Evolutionary conservation across 2,113 vertebrate genomes (phyloP).

Genomic region (Megaptera novaeangliae): DNA sequence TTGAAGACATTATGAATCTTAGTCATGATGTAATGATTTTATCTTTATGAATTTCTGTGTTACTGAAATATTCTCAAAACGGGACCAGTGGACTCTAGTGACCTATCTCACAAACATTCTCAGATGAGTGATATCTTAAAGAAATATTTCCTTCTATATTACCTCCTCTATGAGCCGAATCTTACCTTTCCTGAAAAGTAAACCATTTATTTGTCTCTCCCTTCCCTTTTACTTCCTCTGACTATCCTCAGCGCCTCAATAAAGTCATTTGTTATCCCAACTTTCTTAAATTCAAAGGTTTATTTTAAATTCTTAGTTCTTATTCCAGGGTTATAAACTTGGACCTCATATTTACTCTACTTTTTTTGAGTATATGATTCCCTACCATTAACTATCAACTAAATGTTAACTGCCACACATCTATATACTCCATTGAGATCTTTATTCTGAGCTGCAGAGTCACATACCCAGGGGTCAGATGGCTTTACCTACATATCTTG

Average conservation of each 20-base stretch:
- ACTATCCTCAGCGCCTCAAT: neutral
- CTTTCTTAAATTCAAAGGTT: neutral
- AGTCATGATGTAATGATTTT: neutral
- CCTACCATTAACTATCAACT: neutral
- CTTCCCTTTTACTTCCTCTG: neutral
- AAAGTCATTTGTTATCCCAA: neutral
- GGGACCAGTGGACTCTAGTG: fast-evolving
- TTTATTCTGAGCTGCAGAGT: neutral
- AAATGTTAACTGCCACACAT: neutral
- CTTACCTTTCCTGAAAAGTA: neutral
- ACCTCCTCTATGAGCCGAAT: neutral
- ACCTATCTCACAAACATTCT: neutral
- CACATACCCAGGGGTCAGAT: neutral
- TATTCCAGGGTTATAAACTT: neutral
- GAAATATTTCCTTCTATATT: neutral
- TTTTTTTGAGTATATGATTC: neutral
- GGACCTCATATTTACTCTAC: neutral
- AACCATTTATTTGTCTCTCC: neutral
- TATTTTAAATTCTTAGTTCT: neutral
- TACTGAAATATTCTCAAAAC: neutral
- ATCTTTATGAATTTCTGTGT: neutral
- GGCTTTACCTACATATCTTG: neutral
- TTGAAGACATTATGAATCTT: neutral
- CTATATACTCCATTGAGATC: neutral
- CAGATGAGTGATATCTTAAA: neutral